phyloP scores from a whole-genome alignment of 2,113 vertebrate genomes.

The Spermophilus dauricus region DNA sequence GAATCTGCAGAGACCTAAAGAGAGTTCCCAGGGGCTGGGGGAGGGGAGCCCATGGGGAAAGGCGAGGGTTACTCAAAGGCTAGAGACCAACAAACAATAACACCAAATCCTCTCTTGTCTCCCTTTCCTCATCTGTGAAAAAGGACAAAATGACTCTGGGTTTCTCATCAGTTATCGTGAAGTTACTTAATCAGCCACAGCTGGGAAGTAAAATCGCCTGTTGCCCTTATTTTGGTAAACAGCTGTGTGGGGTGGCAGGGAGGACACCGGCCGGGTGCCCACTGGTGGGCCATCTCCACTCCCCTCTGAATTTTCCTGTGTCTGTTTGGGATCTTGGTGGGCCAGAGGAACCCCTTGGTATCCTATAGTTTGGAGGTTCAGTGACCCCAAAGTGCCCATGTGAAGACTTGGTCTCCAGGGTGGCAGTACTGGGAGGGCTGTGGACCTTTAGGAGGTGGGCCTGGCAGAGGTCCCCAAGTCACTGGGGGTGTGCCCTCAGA shows the following conservation, averaged over 20 bases:
- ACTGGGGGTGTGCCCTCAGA: too few species aligned
- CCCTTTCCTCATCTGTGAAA: background rate
- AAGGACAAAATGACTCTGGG: accelerated
- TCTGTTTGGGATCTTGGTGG: background rate
- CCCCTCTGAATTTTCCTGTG: background rate
- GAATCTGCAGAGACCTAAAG: too few species aligned
- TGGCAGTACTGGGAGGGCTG: background rate
- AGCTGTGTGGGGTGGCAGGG: too few species aligned
- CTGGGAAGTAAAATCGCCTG: background rate
- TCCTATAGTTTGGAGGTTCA: background rate
- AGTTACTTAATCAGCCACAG: accelerated
- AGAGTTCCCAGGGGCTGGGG: background rate
- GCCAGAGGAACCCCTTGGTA: background rate
- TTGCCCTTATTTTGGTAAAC: too few species aligned
- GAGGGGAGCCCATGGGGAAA: background rate
- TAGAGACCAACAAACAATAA: accelerated
- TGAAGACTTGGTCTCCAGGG: background rate
- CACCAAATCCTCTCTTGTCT: background rate
- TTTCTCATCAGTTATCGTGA: background rate
- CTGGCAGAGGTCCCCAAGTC: background rate
- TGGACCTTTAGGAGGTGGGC: background rate
- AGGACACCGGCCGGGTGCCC: background rate
- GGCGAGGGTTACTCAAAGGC: background rate
- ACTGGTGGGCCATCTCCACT: background rate
- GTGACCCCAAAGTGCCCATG: background rate